These are phyloP conservation scores for Drosophila bunnanda DNA, from an alignment of 2,888 invertebrate genomes.

Conservation along the genomic window DNA sequence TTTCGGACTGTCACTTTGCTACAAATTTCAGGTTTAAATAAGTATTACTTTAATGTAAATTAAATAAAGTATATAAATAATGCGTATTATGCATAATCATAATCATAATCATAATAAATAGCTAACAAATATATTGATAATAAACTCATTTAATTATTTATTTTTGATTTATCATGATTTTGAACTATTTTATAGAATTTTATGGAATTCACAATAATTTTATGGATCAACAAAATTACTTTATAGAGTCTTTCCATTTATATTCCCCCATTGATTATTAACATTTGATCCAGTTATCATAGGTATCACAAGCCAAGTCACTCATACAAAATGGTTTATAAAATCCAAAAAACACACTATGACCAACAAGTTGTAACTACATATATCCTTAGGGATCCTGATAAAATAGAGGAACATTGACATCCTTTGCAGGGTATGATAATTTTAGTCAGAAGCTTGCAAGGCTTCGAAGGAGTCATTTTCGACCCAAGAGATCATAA, in stretches of 20 bases:
- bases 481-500: too few species aligned
- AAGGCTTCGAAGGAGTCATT: too few species aligned
- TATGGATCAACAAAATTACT: neutral
- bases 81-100: too few species aligned
- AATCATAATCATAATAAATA: neutral
- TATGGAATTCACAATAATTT: neutral
- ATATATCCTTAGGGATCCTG: neutral
- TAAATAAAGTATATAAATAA: too few species aligned
- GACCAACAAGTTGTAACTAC: neutral
- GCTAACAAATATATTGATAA: neutral
- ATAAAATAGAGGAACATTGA: too few species aligned
- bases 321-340: neutral
- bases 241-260: neutral
- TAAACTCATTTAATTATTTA: neutral
- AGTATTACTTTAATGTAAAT: neutral
- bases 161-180: neutral
- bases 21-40: neutral
- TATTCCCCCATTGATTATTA: neutral
- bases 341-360: neutral
- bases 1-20: conserved; percentile 19
- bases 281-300: neutral
- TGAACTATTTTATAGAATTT: neutral
- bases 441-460: neutral
- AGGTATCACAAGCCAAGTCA: neutral
- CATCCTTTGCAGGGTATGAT: too few species aligned